Conservation (phyloP, 2,797 vertebrate genomes). For the Discoglossus pictus region DNA sequence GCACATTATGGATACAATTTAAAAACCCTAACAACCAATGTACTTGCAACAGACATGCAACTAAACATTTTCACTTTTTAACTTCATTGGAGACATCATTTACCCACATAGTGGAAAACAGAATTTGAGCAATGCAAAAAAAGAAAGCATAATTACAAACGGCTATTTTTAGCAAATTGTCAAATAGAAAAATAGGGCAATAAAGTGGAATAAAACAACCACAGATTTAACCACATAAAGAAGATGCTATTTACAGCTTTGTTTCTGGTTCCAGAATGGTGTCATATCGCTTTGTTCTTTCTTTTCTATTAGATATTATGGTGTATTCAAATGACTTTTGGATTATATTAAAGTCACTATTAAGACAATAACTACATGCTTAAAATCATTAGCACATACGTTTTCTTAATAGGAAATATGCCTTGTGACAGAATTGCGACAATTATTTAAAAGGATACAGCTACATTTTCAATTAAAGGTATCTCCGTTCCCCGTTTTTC, state of each 20-base stretch:
- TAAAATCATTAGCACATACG: too few relatives aligned
- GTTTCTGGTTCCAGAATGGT: constrained; percentile 14
- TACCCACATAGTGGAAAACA: constrained; percentile 25
- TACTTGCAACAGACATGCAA: neutral
- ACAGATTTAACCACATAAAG: constrained; percentile 37
- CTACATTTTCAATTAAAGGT: too few relatives aligned
- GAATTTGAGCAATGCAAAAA: constrained; percentile 49
- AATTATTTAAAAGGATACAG: too few relatives aligned
- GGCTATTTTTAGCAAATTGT: constrained; percentile 52
- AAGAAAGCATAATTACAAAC: constrained; percentile 55
- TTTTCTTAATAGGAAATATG: too few relatives aligned
- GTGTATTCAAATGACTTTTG: constrained; percentile 1
- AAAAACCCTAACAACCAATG: constrained; percentile 23
- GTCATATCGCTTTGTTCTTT: constrained; percentile 19
- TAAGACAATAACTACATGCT: too few relatives aligned
- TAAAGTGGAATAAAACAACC: constrained; percentile 41
- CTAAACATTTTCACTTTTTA: constrained; percentile 20
- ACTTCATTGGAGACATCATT: constrained; percentile 8
- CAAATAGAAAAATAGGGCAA: constrained; percentile 48
- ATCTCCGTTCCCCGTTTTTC: too few relatives aligned
- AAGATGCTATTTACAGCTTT: constrained; percentile 17
- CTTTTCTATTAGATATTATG: constrained; percentile 12
- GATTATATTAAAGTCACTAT: too few relatives aligned
- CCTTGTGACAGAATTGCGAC: too few relatives aligned
- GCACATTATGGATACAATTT: constrained; percentile 14